Evolutionary conservation across 2,888 invertebrate species (phyloP), one percentile per base, ranked within the genome.

Genomic region (Hypomecis punctinalis): DNA sequence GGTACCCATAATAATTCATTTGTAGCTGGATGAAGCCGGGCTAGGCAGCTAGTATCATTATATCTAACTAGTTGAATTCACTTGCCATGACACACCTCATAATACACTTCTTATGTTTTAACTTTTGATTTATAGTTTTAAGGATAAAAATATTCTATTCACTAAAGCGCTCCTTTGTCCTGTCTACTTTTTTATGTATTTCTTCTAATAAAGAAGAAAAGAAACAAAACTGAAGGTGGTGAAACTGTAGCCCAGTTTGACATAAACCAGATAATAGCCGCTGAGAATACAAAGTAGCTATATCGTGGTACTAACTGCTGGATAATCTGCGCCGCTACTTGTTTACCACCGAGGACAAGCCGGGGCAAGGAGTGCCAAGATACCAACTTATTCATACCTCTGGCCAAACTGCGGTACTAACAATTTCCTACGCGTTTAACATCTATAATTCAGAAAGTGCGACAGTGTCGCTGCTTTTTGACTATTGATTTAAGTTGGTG

Each of bases 201-300:
- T 3, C 23, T 23, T 23, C 23, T 23, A 23, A n/a, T n/a, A n/a
- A n/a, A n/a, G n/a, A n/a, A n/a, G n/a, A n/a, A n/a, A n/a, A n/a
- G n/a, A n/a, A n/a, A 11, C 51, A 42, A 43, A 42, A 36, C 45
- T 60, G 5, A 60, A 9, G 23, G 59, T 5, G 39, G 45, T 52
- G 33, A 37, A 11, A 23, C 54, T 48, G 13, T 61, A 10, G 6
- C 3, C 23, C 9, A 47, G 36, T 40, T 61, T 60, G 59, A 60
- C 47, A 23, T 23, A 23, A 23, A 23, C 23, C 23, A 60, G 59
- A 60, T 52, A 60, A 54, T 40, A 13, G 51, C 37, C 37, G 48
- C 33, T 40, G 37, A 37, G 40, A 57, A 63, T 63, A 58, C 45
- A 53, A 53, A 51, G 54, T 54, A 49, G 51, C 40, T n/a, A 48